Evolutionary conservation across 2,888 invertebrate genomes (phyloP).

Genomic region (Ischnura elegans): DNA sequence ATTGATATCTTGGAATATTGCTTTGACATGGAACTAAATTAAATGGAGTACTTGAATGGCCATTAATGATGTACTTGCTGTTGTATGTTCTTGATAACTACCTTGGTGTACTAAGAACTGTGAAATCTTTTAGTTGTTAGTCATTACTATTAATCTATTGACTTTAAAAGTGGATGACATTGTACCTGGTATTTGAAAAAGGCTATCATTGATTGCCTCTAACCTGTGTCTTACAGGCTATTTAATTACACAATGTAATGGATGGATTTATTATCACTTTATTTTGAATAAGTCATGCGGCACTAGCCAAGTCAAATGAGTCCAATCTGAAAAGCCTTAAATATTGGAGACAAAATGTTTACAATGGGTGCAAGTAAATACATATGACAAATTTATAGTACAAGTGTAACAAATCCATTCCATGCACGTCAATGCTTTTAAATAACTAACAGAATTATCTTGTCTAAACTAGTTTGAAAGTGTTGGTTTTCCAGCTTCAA

Average conservation of each 20-base stretch:
- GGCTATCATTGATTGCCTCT: background rate
- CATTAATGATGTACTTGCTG: constrained; percentile 46
- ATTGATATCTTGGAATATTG: background rate
- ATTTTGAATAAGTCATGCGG: background rate
- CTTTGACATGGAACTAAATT: background rate
- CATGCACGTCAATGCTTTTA: background rate
- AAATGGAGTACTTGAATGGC: constrained; percentile 1
- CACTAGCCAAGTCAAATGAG: background rate
- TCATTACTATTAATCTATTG: background rate
- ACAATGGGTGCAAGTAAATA: background rate
- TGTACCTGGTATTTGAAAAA: constrained; percentile 29
- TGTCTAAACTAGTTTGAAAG: constrained; percentile 4
- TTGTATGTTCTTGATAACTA: constrained; percentile 46
- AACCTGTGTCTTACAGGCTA: background rate
- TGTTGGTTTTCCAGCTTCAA: constrained; percentile 38
- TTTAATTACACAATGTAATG: background rate
- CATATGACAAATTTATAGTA: constrained; percentile 5
- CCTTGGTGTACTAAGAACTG: constrained; percentile 32
- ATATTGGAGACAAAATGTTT: background rate
- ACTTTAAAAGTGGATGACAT: background rate
- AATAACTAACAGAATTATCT: constrained; percentile 16
- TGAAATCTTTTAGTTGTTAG: constrained; percentile 42
- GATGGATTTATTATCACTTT: constrained; percentile 45
- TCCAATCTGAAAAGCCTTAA: constrained; percentile 7
- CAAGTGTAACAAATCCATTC: constrained; percentile 29